These are phyloP conservation scores for Caenorhabditis sinica DNA, from an alignment of 2,888 invertebrate species.

Conservation along the genomic window DNA sequence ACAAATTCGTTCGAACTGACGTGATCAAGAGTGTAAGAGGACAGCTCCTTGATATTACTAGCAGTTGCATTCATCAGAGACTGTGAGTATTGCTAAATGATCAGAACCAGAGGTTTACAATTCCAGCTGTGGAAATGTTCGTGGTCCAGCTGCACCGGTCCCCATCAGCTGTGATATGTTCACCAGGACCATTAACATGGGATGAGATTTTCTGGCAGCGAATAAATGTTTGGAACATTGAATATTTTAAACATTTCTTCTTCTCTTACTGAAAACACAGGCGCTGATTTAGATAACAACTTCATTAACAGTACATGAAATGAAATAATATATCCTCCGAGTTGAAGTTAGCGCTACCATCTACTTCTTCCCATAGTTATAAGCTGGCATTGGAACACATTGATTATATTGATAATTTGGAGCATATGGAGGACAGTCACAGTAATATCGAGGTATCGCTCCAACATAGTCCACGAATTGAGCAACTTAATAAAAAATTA, in stretches of 20 bases:
- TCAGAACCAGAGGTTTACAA: background rate
- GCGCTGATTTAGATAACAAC: too few species aligned
- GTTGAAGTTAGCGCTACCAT: too few species aligned
- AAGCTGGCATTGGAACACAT: slow-evolving; percentile 29
- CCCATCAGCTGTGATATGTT: slow-evolving; percentile 17
- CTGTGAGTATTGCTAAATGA: background rate
- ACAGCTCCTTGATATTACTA: background rate
- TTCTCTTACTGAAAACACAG: too few species aligned
- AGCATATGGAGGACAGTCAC: slow-evolving; percentile 58
- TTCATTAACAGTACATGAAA: too few species aligned
- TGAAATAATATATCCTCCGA: too few species aligned
- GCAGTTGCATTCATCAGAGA: slow-evolving; percentile 10
- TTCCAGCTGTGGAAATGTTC: slow-evolving; percentile 1
- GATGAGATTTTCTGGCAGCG: too few species aligned
- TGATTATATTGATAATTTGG: slow-evolving; percentile 56
- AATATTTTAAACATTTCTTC: too few species aligned
- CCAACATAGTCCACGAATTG: slow-evolving; percentile 45
- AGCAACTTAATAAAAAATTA: slow-evolving; percentile 1
- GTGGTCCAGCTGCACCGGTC: slow-evolving; percentile 1
- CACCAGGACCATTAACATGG: background rate
- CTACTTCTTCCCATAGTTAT: slow-evolving; percentile 11
- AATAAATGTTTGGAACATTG: too few species aligned
- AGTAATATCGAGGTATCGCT: slow-evolving; percentile 40
- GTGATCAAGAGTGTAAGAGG: background rate
- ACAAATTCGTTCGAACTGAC: background rate